Evolutionary conservation across 1,140 invertebrate species (phyloP).

Genomic region (Bombus breviceps): DNA sequence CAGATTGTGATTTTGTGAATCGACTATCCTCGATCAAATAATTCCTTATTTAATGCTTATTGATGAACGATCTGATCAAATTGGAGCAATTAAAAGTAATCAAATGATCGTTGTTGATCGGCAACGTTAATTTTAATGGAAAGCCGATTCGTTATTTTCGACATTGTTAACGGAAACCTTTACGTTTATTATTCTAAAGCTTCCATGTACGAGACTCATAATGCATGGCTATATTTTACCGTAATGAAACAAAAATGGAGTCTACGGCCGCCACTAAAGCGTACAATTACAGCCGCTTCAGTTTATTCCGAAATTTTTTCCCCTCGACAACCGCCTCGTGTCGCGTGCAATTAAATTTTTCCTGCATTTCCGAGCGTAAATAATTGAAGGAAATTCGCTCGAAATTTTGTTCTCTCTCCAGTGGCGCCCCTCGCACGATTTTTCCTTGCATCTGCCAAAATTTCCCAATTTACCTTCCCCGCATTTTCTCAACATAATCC

Average conservation of each 20-base stretch:
- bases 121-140: conserved; percentile 19
- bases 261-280: neutral
- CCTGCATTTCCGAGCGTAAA: neutral
- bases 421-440: neutral
- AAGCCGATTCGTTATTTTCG: conserved; percentile 13
- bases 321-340: neutral
- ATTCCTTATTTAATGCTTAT: no score
- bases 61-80: no score
- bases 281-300: conserved; percentile 31
- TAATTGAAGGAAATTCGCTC: conserved; percentile 9
- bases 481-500: neutral
- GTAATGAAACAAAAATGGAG: conserved; percentile 35
- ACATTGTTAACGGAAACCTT: conserved; percentile 1
- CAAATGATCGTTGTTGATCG: neutral
- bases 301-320: conserved; percentile 23
- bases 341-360: conserved; percentile 34
- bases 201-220: neutral
- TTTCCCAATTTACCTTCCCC: neutral
- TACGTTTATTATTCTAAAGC: conserved; percentile 14
- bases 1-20: no score
- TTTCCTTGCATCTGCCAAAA: neutral
- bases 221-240: neutral
- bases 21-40: no score
- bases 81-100: neutral
- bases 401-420: neutral